Evolutionary conservation across 2,888 invertebrate genomes (phyloP).

Genomic region (Alentia gelatinosa): DNA sequence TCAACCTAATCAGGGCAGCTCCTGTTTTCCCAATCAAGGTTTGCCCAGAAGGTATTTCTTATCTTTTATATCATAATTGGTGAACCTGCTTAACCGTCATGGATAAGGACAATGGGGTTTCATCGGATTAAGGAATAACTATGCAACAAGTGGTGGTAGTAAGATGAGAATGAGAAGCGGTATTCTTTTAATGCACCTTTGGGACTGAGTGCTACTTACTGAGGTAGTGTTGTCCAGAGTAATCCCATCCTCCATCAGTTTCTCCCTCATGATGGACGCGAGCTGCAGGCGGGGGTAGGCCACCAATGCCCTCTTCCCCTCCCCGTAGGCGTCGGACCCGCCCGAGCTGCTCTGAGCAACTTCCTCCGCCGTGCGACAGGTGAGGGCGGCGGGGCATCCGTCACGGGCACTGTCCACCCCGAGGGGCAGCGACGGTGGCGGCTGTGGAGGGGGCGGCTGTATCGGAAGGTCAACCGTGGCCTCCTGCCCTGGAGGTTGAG

Average conservation of each 20-base stretch:
- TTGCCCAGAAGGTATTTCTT: too few species aligned
- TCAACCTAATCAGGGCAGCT: too few species aligned
- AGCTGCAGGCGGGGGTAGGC: conserved; percentile 85
- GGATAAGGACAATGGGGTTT: too few species aligned
- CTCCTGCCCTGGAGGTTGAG: not conserved
- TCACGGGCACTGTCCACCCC: not conserved
- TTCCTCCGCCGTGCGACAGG: not conserved
- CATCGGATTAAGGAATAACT: too few species aligned
- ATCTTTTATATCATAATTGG: too few species aligned
- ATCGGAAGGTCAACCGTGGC: not conserved
- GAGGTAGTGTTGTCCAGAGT: not conserved
- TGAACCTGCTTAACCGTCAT: too few species aligned
- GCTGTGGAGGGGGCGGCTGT: not conserved
- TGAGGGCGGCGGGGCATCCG: not conserved
- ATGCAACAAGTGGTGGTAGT: too few species aligned
- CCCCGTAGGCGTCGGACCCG: not conserved
- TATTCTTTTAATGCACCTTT: too few species aligned
- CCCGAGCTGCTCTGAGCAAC: not conserved
- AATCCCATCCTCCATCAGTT: conserved; percentile 87
- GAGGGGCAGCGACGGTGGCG: not conserved
- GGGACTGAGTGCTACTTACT: not conserved
- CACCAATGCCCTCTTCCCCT: conserved; percentile 67
- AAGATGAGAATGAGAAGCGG: too few species aligned
- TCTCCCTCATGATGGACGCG: conserved; percentile 90
- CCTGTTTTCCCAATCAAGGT: too few species aligned